phyloP scores from a whole-genome alignment of 2,888 invertebrate species.

The Siphlonurus alternatus region DNA sequence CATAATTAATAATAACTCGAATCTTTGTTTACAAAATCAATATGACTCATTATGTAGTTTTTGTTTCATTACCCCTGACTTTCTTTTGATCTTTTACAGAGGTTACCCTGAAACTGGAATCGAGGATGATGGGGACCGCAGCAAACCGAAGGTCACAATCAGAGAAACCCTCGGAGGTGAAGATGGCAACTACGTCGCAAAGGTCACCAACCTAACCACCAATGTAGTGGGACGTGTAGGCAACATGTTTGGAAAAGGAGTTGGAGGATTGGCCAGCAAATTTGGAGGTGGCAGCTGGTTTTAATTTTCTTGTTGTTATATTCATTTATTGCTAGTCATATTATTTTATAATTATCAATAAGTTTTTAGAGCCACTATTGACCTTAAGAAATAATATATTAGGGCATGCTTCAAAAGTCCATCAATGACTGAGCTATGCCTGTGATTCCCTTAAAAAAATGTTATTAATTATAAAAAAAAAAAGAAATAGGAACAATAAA shows the following conservation, averaged over 20 bases:
- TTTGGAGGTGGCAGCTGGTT: constrained; percentile 79
- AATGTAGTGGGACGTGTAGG: constrained; percentile 78
- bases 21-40: too few species aligned
- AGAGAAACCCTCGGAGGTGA: constrained; percentile 47
- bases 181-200: constrained; percentile 54
- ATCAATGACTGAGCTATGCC: constrained; percentile 16
- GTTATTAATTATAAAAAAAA: constrained; percentile 4
- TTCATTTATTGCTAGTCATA: constrained; percentile 7
- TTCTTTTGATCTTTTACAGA: too few species aligned
- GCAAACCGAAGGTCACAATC: constrained; percentile 39
- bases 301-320: constrained; percentile 27
- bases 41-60: too few species aligned
- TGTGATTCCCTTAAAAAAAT: constrained; percentile 14
- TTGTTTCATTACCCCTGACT: too few species aligned
- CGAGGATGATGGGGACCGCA: constrained; percentile 39
- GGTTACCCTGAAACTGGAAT: constrained; percentile 22
- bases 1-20: too few species aligned
- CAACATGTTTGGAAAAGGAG: constrained; percentile 77
- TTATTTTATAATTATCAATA: constrained; percentile 1
- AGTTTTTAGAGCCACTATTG: constrained; percentile 8
- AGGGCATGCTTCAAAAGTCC: constrained; percentile 14
- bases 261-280: constrained; percentile 78
- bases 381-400: constrained; percentile 10
- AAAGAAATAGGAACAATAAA: neutral
- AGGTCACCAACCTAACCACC: constrained; percentile 61